These are phyloP conservation scores for Tolmerus cingulatus DNA, from an alignment of 2,888 invertebrate genomes.

Conservation along the genomic window DNA sequence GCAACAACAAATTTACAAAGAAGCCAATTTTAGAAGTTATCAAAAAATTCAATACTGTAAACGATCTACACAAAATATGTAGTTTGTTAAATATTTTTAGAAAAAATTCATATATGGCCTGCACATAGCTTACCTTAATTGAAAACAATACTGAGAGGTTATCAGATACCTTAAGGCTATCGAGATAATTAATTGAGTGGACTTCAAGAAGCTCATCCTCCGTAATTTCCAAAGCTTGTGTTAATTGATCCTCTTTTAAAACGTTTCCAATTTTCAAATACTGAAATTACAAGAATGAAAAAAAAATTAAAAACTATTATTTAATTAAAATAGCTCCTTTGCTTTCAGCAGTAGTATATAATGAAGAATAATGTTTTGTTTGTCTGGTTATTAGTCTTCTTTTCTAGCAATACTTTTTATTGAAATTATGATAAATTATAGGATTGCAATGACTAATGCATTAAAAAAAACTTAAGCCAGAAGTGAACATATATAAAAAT, in stretches of 20 bases:
- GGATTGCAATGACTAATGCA: too few species aligned
- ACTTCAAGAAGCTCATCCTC: constrained; percentile 73
- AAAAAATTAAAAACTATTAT: not conserved
- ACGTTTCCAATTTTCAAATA: constrained; percentile 68
- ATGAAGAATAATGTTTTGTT: too few species aligned
- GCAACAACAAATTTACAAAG: not conserved
- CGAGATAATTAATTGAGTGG: constrained; percentile 75
- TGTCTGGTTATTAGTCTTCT: not conserved
- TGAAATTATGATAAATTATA: too few species aligned
- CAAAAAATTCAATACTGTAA: not conserved
- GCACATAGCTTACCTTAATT: constrained; percentile 23
- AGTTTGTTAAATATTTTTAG: not conserved
- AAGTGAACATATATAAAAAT: too few species aligned
- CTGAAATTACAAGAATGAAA: constrained; percentile 57
- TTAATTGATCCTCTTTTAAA: constrained; percentile 68
- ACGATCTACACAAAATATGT: not conserved
- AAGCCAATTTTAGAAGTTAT: not conserved
- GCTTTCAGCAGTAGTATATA: not conserved
- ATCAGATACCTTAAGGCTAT: constrained; percentile 70
- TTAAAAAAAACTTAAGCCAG: too few species aligned
- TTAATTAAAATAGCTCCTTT: not conserved
- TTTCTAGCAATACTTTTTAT: not conserved
- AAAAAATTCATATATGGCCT: not conserved
- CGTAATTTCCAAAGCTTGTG: constrained; percentile 73
- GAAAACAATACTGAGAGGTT: constrained; percentile 12